Conservation (phyloP, 1,140 invertebrate genomes). For the Leptonema lineaticorne region DNA sequence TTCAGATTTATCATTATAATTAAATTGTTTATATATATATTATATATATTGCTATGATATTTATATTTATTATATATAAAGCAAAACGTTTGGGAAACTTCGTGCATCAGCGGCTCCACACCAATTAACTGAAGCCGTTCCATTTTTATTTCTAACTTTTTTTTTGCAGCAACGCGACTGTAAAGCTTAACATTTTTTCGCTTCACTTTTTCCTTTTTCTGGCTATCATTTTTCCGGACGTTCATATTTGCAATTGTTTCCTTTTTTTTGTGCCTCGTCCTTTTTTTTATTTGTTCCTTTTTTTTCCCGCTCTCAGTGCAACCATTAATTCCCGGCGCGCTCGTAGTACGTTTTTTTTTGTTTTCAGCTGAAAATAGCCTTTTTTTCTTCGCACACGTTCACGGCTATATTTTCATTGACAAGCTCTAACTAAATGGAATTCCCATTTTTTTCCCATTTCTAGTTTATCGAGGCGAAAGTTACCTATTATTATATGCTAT, state of each 20-base stretch:
- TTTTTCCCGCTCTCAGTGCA: not conserved
- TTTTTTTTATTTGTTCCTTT: too few species aligned
- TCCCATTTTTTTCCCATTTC: not conserved
- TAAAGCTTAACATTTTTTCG: not conserved
- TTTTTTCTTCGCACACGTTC: not conserved
- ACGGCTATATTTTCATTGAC: not conserved
- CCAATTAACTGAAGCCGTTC: slow-evolving; percentile 7
- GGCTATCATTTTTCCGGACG: slow-evolving; percentile 20
- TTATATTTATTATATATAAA: too few species aligned
- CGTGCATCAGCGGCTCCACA: not conserved
- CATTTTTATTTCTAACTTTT: too few species aligned
- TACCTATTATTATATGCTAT: too few species aligned
- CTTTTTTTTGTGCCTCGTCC: too few species aligned
- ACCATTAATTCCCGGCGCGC: slow-evolving; percentile 3
- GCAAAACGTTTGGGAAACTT: not conserved
- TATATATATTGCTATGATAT: too few species aligned
- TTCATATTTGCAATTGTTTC: slow-evolving; percentile 19
- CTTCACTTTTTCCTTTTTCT: slow-evolving; percentile 16
- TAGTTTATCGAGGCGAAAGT: too few species aligned
- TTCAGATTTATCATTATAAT: too few species aligned
- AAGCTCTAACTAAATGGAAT: not conserved
- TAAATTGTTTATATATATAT: too few species aligned
- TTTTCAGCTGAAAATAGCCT: not conserved
- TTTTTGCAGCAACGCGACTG: not conserved
- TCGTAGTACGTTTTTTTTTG: not conserved